Conservation (phyloP, 2,888 invertebrate genomes). For the Cosmia trapezina region DNA sequence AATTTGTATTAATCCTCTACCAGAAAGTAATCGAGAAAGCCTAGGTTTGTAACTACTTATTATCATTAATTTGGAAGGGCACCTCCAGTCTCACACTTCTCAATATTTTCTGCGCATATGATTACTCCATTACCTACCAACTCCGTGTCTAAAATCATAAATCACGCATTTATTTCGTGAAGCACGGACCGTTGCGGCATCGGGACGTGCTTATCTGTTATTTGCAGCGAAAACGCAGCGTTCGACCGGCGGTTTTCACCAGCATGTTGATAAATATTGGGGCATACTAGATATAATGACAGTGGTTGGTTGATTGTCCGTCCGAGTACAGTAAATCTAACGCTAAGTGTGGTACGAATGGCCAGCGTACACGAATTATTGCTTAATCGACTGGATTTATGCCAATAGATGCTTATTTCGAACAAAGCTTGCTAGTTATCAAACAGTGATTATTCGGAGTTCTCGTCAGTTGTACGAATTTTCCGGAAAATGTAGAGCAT, state of each 20-base stretch:
- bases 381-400: slow-evolving; percentile 69
- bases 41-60: background rate
- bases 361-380: slow-evolving; percentile 68
- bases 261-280: slow-evolving; percentile 87
- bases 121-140: slow-evolving; percentile 21
- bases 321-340: slow-evolving; percentile 69
- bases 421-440: slow-evolving; percentile 44
- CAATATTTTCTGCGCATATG: background rate
- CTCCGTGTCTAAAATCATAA: slow-evolving; percentile 80
- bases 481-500: background rate
- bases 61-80: too few species aligned
- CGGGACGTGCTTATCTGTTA: slow-evolving; percentile 88
- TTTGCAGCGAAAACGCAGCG: slow-evolving; percentile 83
- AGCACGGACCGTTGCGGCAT: slow-evolving; percentile 82
- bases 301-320: slow-evolving; percentile 65
- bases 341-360: slow-evolving; percentile 62
- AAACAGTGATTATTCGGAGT: slow-evolving; percentile 26
- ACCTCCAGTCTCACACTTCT: background rate
- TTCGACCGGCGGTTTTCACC: slow-evolving; percentile 77
- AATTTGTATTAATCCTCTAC: background rate
- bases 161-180: slow-evolving; percentile 87
- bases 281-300: slow-evolving; percentile 67
- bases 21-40: background rate
- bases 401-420: slow-evolving; percentile 44
- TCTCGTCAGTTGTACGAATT: slow-evolving; percentile 9